Evolutionary conservation across 2,888 invertebrate species (phyloP).

Genomic region (Rotaria sp.): DNA sequence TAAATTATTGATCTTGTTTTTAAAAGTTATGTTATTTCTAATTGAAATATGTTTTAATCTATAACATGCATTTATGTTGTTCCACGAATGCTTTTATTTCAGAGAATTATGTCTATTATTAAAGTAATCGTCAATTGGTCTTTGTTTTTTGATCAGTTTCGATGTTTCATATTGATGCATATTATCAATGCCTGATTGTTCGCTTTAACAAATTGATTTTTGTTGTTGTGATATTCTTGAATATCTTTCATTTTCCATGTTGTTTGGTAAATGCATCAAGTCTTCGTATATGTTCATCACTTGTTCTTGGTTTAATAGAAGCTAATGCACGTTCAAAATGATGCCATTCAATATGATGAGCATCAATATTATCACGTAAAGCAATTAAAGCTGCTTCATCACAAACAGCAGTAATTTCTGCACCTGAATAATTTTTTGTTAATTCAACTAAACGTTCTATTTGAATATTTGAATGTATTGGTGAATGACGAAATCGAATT

Average conservation of each 20-base stretch:
- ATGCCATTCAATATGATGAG: not conserved
- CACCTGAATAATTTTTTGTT: slow-evolving; percentile 81
- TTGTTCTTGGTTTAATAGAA: slow-evolving; percentile 34
- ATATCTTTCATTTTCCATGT: not conserved
- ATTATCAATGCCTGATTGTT: too few relatives aligned
- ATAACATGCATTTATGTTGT: too few relatives aligned
- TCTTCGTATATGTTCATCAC: slow-evolving; percentile 35
- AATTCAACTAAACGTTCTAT: slow-evolving; percentile 64
- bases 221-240: too few relatives aligned
- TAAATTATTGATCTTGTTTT: too few relatives aligned
- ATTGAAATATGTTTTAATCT: too few relatives aligned
- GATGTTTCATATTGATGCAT: too few relatives aligned
- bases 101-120: too few relatives aligned
- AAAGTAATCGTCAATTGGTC: too few relatives aligned
- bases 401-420: slow-evolving; percentile 74
- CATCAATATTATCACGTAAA: slow-evolving; percentile 59
- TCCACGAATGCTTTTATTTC: too few relatives aligned
- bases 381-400: slow-evolving; percentile 82
- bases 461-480: slow-evolving; percentile 60
- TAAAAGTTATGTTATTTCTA: too few relatives aligned
- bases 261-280: slow-evolving; percentile 25
- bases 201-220: too few relatives aligned
- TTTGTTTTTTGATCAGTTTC: too few relatives aligned
- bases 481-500: slow-evolving; percentile 64
- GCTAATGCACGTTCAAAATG: slow-evolving; percentile 37